Evolutionary conservation across 2,888 invertebrate species (phyloP), one percentile per base, ranked within the genome.

Genomic region (Clivina fossor): DNA sequence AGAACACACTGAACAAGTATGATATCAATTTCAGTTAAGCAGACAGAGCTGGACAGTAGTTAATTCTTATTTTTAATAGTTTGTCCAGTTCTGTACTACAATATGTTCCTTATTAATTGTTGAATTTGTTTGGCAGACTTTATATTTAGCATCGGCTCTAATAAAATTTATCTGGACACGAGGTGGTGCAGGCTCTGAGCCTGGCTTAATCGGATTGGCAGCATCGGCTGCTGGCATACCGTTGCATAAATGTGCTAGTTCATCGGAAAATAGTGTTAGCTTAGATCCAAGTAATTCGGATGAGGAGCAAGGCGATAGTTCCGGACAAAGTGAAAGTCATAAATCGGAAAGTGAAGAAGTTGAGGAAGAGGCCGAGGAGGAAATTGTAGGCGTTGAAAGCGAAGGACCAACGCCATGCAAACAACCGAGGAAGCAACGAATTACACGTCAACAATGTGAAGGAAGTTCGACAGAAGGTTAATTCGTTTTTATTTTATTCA

Each of bases 121-220:
- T n/a, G n/a, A n/a, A n/a, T n/a, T n/a, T n/a, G 57, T 61, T 58
- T 69, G 72, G 24, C 77, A 91, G 84, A 95, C 93, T 63, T 78
- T 95, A 60, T 92, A 90, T 72, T 79, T 95, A 61, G 90, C 93
- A 2, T 93, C 93, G 2, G 91, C 93, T 1, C 74, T 95, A 58
- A 90, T 90, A 63, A 93, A 94, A 68, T 87, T 92, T 64, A 86
- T 95, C 72, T 95, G 94, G 94, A 88, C 90, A 1, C 85, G 90
- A 18, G 86, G 84, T 37, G 78, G 75, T 46, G 64, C 68, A 5
- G 76, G 70, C 62, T 72, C 66, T 61, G 77, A 66, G 66, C 66
- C 72, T 5, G 72, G 73, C 30, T 62, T 74, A 22, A 73, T 74
- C 15, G 71, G 73, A 54, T 66, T 73, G 28, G 72, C 73, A 2